Base-by-base conservation (phyloP, 2,113 vertebrate species). In the Copsychus sechellarum region DNA sequence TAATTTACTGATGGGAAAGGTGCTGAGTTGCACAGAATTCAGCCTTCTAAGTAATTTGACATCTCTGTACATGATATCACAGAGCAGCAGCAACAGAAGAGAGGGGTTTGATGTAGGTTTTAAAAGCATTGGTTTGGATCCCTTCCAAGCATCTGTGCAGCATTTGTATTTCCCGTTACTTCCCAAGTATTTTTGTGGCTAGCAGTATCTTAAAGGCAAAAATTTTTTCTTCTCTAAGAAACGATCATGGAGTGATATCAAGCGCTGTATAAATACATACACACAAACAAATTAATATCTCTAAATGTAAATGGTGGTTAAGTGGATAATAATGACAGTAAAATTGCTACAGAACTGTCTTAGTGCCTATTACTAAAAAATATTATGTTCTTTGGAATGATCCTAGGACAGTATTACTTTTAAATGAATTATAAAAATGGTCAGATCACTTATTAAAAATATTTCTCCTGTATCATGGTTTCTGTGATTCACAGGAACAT, bases 331-430 rank as follows among this genome's bases (percentile, higher is more conserved):
- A 97, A 97, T 42, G 66, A 78, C 53, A 91, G 73, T 54, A 71
- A 96, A 97, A 96, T 95, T 90, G 36, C 79, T 92, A n/a, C 28
- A 95, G 86, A 62, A 53, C 72, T 87, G 48, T 61, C 85, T 92
- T 92, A 94, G 71, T 25, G 6, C 1, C 25, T 92, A 81, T 95
- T 97, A 84, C 81, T 96, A 96, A 54, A 94, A 94, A 95, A 95
- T 8, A 86, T 91, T 67, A 47, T 62, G 36, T 54, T 79, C n/a
- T 64, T 81, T 72, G 61, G 84, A 95, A 90, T 84, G 80, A 65
- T 40, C 11, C 19, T 58, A 31, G 94, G 81, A 96, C 71, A 60
- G 24, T 54, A 69, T 29, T 94, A 60, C 58, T 96, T 97, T 87
- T 76, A 95, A 85, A 96, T 94, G 91, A 96, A 66, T 81, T 62